A percentile compares a stretch with the other conserved stretches of the same genome.
phyloP scores from a whole-genome alignment of 2,888 invertebrate genomes.

The Sipunculus nudus region DNA sequence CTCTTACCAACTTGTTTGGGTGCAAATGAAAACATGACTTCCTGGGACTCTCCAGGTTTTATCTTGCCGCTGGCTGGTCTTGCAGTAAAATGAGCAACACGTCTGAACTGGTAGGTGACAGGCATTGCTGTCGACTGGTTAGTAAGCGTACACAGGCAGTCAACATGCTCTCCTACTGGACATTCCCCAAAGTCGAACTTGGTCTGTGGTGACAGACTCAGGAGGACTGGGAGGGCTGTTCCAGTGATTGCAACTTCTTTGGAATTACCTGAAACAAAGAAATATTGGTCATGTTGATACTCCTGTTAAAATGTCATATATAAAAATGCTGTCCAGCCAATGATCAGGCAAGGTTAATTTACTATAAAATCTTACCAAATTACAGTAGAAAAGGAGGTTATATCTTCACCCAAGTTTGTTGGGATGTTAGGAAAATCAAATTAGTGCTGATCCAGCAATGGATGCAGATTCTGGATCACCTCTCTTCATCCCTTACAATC shows the following conservation, averaged over 20 bases:
- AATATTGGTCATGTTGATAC: too few species aligned
- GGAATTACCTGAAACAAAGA: too few species aligned
- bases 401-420: too few species aligned
- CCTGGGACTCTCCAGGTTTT: slow-evolving; percentile 54
- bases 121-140: slow-evolving; percentile 60
- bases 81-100: slow-evolving; percentile 63
- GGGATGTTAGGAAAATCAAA: too few species aligned
- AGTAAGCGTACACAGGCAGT: slow-evolving; percentile 55
- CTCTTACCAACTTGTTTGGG: slow-evolving; percentile 65
- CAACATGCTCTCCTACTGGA: slow-evolving; percentile 59
- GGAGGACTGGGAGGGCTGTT: slow-evolving; percentile 64
- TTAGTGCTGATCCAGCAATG: too few species aligned
- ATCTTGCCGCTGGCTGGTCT: slow-evolving; percentile 61
- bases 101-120: slow-evolving; percentile 58
- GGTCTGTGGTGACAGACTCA: slow-evolving; percentile 53
- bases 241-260: slow-evolving; percentile 61
- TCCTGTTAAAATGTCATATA: too few species aligned
- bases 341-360: too few species aligned
- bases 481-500: too few species aligned
- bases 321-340: too few species aligned
- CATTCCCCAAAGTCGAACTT: slow-evolving; percentile 63
- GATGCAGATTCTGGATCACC: too few species aligned
- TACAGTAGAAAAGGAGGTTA: too few species aligned
- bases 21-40: slow-evolving; percentile 63
- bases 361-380: too few species aligned